Conservation (phyloP, 2,888 invertebrate species). For the Gasteruption jaculator region DNA sequence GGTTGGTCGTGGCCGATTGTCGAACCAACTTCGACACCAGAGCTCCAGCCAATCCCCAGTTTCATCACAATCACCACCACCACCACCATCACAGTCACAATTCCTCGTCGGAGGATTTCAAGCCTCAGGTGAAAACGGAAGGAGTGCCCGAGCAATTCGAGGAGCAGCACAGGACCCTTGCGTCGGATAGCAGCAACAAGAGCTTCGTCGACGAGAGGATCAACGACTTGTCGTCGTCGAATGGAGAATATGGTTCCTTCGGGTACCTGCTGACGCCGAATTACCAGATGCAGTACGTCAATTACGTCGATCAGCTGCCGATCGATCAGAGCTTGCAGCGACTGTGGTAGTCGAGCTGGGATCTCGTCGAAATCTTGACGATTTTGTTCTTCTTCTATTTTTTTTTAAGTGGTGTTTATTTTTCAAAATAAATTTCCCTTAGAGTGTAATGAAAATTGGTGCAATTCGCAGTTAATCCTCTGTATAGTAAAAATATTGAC, state of each 20-base stretch:
- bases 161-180: too few species aligned
- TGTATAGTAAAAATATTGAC: slow-evolving; percentile 11
- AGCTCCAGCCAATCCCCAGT: slow-evolving; percentile 31
- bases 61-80: slow-evolving; percentile 24
- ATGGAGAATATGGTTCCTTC: slow-evolving; percentile 36
- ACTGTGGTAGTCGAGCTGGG: slow-evolving; percentile 36
- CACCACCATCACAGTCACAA: too few species aligned
- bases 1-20: too few species aligned
- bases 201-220: slow-evolving; percentile 13
- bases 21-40: slow-evolving; percentile 30
- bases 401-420: too few species aligned
- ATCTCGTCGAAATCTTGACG: too few species aligned
- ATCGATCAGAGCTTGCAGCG: slow-evolving; percentile 44
- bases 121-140: too few species aligned
- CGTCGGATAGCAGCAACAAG: too few species aligned
- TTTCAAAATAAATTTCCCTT: too few species aligned
- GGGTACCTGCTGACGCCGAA: slow-evolving; percentile 38
- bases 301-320: slow-evolving; percentile 42
- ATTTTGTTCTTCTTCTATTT: background rate
- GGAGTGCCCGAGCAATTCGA: too few species aligned
- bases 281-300: slow-evolving; percentile 45
- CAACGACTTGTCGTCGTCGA: slow-evolving; percentile 27
- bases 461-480: background rate
- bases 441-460: slow-evolving; percentile 1
- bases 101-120: too few species aligned